Conservation (phyloP, 2,113 vertebrate species). For the Nerophis ophidion region DNA sequence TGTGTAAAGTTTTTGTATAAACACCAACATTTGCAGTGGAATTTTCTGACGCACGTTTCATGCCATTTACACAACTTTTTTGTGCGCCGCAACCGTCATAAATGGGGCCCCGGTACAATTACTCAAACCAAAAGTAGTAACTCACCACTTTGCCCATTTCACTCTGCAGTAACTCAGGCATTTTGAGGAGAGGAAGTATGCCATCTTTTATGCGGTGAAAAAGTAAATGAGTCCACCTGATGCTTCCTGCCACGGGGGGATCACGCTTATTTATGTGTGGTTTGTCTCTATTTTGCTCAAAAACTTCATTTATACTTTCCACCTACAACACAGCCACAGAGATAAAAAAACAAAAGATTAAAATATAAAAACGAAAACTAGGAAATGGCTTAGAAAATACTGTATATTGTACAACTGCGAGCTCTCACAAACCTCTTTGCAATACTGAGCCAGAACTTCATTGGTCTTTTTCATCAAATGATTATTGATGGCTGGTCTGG, state of each 20-base stretch:
- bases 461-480: constrained; percentile 87
- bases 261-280: constrained; percentile 80
- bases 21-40: no score
- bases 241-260: constrained; percentile 82
- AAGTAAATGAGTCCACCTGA: constrained; percentile 81
- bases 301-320: constrained; percentile 73
- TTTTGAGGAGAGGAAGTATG: constrained; percentile 78
- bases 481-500: constrained; percentile 76
- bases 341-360: no score
- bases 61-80: no score
- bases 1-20: no score
- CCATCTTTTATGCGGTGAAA: constrained; percentile 73
- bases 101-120: not conserved
- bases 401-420: no score
- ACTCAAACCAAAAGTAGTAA: not conserved
- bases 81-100: no score
- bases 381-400: no score
- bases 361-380: not conserved
- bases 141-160: constrained; percentile 71
- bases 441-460: constrained; percentile 81
- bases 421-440: constrained; percentile 80
- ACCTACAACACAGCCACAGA: constrained; percentile 66
- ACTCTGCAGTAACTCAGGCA: constrained; percentile 71
- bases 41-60: no score
- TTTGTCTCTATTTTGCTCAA: constrained; percentile 68